These are phyloP conservation scores for Dynastes hyllus DNA, from an alignment of 2,888 invertebrate species.

Conservation along the genomic window DNA sequence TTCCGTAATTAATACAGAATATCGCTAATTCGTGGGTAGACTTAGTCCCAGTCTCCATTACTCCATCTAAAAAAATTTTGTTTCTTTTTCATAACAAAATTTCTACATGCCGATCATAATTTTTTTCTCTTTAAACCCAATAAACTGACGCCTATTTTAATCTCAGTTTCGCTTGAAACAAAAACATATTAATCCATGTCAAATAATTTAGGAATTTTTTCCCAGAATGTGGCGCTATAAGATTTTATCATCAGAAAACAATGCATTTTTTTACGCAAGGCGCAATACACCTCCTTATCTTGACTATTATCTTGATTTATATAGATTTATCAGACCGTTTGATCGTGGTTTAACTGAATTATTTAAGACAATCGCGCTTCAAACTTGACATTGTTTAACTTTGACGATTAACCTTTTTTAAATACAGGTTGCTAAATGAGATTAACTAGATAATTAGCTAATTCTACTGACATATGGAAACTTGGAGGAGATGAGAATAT, in stretches of 20 bases:
- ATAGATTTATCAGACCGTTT: background rate
- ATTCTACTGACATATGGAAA: no score
- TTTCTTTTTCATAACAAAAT: background rate
- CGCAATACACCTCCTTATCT: background rate
- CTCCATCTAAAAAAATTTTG: no score
- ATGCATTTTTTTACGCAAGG: background rate
- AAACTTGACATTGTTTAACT: background rate
- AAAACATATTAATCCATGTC: slow-evolving; percentile 5
- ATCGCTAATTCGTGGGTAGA: no score
- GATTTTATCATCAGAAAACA: background rate
- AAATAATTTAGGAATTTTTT: background rate
- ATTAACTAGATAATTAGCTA: background rate
- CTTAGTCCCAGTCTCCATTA: no score
- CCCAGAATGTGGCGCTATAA: background rate
- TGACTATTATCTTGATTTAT: background rate
- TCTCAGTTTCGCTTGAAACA: background rate
- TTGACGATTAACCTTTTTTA: no score
- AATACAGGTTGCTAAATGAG: background rate
- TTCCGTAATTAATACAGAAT: no score
- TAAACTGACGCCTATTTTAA: background rate
- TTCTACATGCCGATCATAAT: background rate
- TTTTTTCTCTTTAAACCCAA: background rate
- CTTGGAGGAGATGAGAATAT: no score
- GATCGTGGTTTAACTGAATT: background rate
- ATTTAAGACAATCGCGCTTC: background rate